Conservation (phyloP, 2,113 vertebrate genomes). For the Phalacrocorax aristotelis region DNA sequence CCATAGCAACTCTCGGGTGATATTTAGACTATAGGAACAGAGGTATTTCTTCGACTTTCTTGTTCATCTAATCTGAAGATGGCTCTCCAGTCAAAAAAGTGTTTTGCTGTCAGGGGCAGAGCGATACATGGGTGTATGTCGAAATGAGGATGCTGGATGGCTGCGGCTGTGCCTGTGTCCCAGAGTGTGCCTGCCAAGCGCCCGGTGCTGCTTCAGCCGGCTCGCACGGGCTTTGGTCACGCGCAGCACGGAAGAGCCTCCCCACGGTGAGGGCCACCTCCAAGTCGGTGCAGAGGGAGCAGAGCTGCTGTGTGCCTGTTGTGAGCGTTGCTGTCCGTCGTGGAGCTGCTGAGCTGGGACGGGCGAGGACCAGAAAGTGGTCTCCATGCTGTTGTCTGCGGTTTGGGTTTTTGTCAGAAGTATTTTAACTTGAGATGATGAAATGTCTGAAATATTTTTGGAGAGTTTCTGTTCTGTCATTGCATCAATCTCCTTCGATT, state of each 20-base stretch:
- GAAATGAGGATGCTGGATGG: background rate
- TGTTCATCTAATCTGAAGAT: background rate
- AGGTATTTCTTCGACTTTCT: background rate
- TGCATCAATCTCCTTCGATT: background rate
- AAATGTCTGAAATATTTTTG: background rate
- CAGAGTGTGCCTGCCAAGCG: background rate
- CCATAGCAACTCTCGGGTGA: background rate
- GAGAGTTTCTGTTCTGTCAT: background rate
- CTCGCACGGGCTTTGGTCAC: rapidly evolving
- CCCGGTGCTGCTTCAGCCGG: background rate
- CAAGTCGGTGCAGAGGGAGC: background rate
- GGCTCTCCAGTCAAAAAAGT: background rate
- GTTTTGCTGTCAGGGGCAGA: background rate
- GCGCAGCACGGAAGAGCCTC: rapidly evolving
- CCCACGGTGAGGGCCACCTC: rapidly evolving
- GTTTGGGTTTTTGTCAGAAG: background rate
- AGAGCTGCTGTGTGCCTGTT: rapidly evolving
- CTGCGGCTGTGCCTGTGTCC: background rate
- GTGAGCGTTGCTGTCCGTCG: rapidly evolving
- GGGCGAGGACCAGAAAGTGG: background rate
- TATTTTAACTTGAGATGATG: background rate
- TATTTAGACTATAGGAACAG: background rate
- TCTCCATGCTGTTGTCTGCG: background rate
- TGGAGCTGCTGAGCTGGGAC: background rate
- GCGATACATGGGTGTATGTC: rapidly evolving